Percentiles rank a stretch among this genome's conserved stretches.
phyloP scores from a whole-genome alignment of 2,797 vertebrate species.

The Oophaga sylvatica region DNA sequence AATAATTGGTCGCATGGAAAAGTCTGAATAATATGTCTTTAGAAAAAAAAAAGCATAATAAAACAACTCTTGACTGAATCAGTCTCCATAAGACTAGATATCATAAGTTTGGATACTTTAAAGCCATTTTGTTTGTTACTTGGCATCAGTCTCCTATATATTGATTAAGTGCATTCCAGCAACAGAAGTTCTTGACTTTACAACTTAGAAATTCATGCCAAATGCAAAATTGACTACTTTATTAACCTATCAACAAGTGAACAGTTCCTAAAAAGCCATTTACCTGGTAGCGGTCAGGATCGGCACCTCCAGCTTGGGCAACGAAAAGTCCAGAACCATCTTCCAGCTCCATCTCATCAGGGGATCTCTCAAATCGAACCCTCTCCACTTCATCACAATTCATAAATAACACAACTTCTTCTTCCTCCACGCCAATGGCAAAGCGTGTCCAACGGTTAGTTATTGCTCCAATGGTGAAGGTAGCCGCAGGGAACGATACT shows the following conservation, averaged over 20 bases:
- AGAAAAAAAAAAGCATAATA: too few relatives aligned
- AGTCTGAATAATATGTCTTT: too few relatives aligned
- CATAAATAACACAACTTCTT: slow-evolving; percentile 80
- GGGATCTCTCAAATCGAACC: slow-evolving; percentile 77
- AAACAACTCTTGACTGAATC: too few relatives aligned
- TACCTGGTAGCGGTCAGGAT: slow-evolving; percentile 89
- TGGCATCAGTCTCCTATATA: background rate
- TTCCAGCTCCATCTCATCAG: slow-evolving; percentile 84
- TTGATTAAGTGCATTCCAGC: background rate
- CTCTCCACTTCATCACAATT: slow-evolving; percentile 84
- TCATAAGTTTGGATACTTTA: background rate
- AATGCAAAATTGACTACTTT: background rate
- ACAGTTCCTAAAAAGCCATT: slow-evolving; percentile 37
- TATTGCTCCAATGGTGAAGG: slow-evolving; percentile 82
- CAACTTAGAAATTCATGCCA: background rate
- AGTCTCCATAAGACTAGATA: too few relatives aligned
- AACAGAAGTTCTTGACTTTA: background rate
- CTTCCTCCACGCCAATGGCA: slow-evolving; percentile 81
- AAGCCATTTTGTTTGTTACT: background rate
- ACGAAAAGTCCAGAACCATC: slow-evolving; percentile 85
- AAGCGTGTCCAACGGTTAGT: slow-evolving; percentile 85
- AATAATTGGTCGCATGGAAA: too few relatives aligned
- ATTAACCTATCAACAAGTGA: background rate
- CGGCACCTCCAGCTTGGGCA: slow-evolving; percentile 87
- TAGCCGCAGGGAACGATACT: slow-evolving; percentile 77